These are phyloP conservation scores for Phyllotis vaccarum DNA, from an alignment of 2,797 vertebrate species.

Conservation along the genomic window DNA sequence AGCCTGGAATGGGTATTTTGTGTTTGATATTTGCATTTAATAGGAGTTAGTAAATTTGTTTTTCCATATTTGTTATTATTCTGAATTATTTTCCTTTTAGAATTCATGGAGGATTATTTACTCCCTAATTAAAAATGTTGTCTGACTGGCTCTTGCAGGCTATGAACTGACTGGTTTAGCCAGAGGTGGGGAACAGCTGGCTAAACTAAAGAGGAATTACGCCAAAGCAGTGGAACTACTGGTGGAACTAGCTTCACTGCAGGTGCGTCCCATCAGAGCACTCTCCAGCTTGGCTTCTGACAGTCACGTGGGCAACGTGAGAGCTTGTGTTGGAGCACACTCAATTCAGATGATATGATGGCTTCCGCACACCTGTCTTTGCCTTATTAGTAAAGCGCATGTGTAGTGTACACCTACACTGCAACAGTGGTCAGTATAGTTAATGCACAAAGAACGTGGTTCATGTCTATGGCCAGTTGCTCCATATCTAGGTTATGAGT, in stretches of 20 bases:
- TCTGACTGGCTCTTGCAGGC: slow-evolving; percentile 88
- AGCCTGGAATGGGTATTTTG: neutral
- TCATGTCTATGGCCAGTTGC: neutral
- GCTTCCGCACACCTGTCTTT: neutral
- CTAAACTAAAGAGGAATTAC: slow-evolving; percentile 99
- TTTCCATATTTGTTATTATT: slow-evolving; percentile 50
- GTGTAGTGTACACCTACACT: neutral
- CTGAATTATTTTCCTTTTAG: slow-evolving; percentile 50
- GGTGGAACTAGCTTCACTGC: slow-evolving; percentile 97
- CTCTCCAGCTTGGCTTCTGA: neutral
- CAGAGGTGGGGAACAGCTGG: slow-evolving; percentile 97
- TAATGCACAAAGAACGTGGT: neutral
- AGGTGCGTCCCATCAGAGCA: slow-evolving; percentile 89
- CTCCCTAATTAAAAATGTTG: slow-evolving; percentile 28
- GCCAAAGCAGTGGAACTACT: slow-evolving; percentile 98
- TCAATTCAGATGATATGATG: neutral
- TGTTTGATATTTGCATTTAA: neutral
- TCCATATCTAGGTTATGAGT: neutral
- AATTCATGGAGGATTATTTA: slow-evolving; percentile 24
- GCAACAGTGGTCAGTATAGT: neutral
- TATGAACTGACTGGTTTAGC: slow-evolving; percentile 99
- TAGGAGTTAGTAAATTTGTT: neutral
- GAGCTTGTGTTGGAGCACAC: neutral
- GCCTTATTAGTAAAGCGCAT: neutral
- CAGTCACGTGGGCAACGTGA: neutral